A percentile compares a stretch with the other conserved stretches of the same genome.
phyloP scores from a whole-genome alignment of 1,140 invertebrate species.

The Diprion similis region DNA sequence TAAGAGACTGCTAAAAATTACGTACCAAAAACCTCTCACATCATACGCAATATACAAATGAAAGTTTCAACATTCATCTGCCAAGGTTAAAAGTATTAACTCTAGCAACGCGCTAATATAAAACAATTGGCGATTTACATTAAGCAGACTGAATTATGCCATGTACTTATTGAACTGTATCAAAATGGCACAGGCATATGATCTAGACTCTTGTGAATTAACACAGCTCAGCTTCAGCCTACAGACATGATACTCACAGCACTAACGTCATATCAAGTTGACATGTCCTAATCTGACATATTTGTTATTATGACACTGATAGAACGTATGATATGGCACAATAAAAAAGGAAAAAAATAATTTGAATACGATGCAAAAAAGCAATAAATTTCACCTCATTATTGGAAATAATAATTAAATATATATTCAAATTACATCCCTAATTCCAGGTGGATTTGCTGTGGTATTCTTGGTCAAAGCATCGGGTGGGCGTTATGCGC shows the following conservation, averaged over 20 bases:
- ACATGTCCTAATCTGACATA: neutral
- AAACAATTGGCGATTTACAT: neutral
- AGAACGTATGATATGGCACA: too few species aligned
- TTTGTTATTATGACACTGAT: neutral
- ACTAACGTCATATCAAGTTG: too few species aligned
- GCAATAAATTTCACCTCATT: neutral
- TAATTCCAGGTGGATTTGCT: slow-evolving; percentile 84
- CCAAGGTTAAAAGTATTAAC: slow-evolving; percentile 11
- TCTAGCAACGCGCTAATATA: slow-evolving; percentile 5
- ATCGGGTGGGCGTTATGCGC: slow-evolving; percentile 78
- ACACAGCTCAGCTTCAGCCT: too few species aligned
- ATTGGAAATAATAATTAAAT: neutral
- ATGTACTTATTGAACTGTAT: neutral
- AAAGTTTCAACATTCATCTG: neutral
- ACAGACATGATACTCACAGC: too few species aligned
- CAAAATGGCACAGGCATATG: neutral
- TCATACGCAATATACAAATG: neutral
- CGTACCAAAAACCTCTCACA: too few species aligned
- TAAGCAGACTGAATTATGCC: neutral
- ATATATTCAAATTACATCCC: slow-evolving; percentile 12
- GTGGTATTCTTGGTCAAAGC: slow-evolving; percentile 88
- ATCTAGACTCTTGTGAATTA: too few species aligned
- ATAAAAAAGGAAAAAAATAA: too few species aligned
- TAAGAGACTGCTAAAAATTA: too few species aligned
- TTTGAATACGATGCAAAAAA: too few species aligned